Evolutionary conservation across 2,888 invertebrate species (phyloP).

Genomic region (Lasioglossum malachurum): DNA sequence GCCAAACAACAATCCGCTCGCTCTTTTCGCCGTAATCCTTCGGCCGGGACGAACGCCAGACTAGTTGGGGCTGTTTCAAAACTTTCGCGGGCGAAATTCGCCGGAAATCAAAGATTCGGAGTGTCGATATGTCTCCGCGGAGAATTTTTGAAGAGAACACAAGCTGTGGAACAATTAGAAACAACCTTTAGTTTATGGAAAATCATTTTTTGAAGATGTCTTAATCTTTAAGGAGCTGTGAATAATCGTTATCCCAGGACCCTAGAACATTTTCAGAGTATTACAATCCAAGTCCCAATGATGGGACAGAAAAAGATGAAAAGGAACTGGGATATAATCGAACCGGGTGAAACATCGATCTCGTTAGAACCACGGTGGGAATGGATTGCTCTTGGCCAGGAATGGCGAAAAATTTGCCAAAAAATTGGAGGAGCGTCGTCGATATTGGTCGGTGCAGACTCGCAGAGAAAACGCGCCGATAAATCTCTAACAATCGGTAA

Average conservation of each 20-base stretch:
- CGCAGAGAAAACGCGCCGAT: slow-evolving; percentile 1
- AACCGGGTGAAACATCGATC: not conserved
- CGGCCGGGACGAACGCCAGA: not conserved
- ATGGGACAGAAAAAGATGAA: not conserved
- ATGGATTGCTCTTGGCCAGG: not conserved
- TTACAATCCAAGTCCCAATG: too few relatives aligned
- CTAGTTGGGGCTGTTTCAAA: not conserved
- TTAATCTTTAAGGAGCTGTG: too few relatives aligned
- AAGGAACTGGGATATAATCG: not conserved
- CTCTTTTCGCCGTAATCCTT: not conserved
- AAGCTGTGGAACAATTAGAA: too few relatives aligned
- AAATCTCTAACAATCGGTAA: slow-evolving; percentile 26
- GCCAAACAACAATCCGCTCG: slow-evolving; percentile 1
- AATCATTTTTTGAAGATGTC: too few relatives aligned
- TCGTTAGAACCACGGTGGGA: not conserved
- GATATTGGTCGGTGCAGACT: not conserved
- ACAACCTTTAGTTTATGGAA: too few relatives aligned
- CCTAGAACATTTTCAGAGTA: too few relatives aligned
- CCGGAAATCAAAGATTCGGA: not conserved
- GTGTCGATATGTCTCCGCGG: not conserved
- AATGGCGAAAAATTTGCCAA: not conserved
- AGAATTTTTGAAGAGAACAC: not conserved
- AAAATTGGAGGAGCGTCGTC: slow-evolving; percentile 8
- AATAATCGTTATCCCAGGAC: too few relatives aligned
- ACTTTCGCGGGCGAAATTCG: not conserved